Evolutionary conservation across 2,888 invertebrate species (phyloP), one percentile per base, ranked within the genome.

Genomic region (Drosophila demipolita): DNA sequence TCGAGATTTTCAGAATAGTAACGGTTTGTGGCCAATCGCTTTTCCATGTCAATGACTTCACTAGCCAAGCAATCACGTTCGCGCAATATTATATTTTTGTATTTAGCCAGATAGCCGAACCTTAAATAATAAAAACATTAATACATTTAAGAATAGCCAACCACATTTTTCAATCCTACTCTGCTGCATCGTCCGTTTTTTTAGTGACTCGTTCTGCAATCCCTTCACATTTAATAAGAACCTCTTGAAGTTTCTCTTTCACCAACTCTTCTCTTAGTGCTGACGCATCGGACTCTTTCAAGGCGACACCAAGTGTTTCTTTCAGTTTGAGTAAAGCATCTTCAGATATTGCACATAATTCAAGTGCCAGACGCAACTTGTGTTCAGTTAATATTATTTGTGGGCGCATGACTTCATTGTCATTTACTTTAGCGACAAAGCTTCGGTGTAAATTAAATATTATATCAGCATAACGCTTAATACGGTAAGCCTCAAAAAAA

Each of bases 41-140:
- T 91, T 65, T 91, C 90, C 54, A 91, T 75, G 63, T 92, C 92
- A 36, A 82, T 75, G 0, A 92, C 90, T 57, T 92, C 92, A 2
- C 84, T 90, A 66, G 90, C 85, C 54, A 92, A 82, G 9, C 92
- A 90, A 80, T 92, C 91, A 11, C 91, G 88, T 75, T 92, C 92
- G 17, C 91, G 87, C 36, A 91, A 78, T 33, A 92, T 91, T 12
- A 90, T 91, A 45, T 91, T 91, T 64, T 91, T 92, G 62, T 91
- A 91, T 59, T 90, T 91, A 0, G 90, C 83, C 48, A 91, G 79
- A 48, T 81, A 78, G 0, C 91, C 91, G 69, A 91, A 83, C 64
- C 91, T 91, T 42, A 9, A 57, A 48, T 42, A 29, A 8, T 1
- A 15, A 3, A 3, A 23, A 15, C 1, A 33, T 48, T 9, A 50